Conservation (phyloP, 2,888 invertebrate species). For the Heliconius erato region DNA sequence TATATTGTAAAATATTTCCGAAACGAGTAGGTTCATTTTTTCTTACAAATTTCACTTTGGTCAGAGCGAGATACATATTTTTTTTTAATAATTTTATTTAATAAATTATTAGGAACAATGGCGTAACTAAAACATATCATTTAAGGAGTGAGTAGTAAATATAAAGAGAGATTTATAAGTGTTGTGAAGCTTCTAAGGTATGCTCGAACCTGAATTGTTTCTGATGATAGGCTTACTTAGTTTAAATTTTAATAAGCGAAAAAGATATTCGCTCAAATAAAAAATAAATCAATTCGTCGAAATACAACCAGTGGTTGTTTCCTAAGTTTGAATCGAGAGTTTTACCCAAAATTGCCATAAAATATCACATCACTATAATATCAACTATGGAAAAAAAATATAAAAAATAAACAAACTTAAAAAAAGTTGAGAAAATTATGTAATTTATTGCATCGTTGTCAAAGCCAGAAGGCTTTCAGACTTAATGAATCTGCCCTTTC, state of each 20-base stretch:
- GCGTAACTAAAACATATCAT: slow-evolving; percentile 83
- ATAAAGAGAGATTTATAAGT: slow-evolving; percentile 69
- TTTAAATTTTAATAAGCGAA: background rate
- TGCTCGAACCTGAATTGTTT: slow-evolving; percentile 38
- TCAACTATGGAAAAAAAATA: background rate
- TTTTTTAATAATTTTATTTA: background rate
- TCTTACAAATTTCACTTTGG: no score
- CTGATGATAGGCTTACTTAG: slow-evolving; percentile 16
- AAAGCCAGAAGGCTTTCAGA: background rate
- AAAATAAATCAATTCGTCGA: background rate
- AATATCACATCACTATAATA: background rate
- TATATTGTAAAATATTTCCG: no score
- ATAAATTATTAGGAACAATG: slow-evolving; percentile 54
- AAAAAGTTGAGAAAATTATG: background rate
- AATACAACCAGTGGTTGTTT: no score
- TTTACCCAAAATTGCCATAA: background rate
- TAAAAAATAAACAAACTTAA: background rate
- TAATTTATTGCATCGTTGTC: slow-evolving; percentile 18
- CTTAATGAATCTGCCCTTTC: slow-evolving; percentile 23
- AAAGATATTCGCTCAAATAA: background rate
- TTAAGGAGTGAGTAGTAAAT: slow-evolving; percentile 71
- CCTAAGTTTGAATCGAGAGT: no score
- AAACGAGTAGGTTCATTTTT: no score
- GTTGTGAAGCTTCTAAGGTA: slow-evolving; percentile 60
- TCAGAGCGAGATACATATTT: background rate